Percentiles rank a stretch among this genome's conserved stretches.
These are phyloP conservation scores for Porites lobata DNA, from an alignment of 92 coral and sea anemone species.

Conservation along the genomic window DNA sequence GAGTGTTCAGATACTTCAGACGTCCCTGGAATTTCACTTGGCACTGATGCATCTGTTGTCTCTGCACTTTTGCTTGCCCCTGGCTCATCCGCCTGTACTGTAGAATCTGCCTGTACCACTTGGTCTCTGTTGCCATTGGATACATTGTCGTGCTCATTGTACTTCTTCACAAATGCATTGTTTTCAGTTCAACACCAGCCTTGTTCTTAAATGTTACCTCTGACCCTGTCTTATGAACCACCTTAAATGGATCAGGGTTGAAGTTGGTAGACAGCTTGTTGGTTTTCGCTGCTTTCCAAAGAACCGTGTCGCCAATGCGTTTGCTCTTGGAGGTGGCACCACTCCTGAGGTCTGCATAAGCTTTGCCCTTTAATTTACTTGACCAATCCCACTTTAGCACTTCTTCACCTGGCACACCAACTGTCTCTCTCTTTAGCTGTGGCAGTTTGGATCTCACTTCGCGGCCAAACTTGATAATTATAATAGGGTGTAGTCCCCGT, in stretches of 20 bases:
- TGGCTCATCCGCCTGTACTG: too few relatives aligned
- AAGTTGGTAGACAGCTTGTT: too few relatives aligned
- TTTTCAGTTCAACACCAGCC: background rate
- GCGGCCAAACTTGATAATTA: slow-evolving; percentile 16
- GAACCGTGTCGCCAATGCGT: too few relatives aligned
- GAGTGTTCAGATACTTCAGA: too few relatives aligned
- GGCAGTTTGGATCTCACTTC: slow-evolving; percentile 21
- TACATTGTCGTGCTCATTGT: too few relatives aligned
- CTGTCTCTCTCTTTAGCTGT: slow-evolving; percentile 7
- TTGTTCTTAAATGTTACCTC: slow-evolving; percentile 4
- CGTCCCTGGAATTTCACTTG: too few relatives aligned
- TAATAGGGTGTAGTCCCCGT: slow-evolving; percentile 24
- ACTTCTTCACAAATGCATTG: background rate
- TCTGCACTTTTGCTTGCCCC: too few relatives aligned
- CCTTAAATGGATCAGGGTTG: background rate
- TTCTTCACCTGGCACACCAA: slow-evolving; percentile 6
- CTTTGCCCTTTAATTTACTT: slow-evolving; percentile 22
- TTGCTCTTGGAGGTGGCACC: background rate
- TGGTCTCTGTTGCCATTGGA: too few relatives aligned
- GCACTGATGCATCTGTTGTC: too few relatives aligned
- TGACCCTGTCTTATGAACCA: slow-evolving; percentile 18
- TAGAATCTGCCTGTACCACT: too few relatives aligned
- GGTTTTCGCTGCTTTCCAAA: too few relatives aligned
- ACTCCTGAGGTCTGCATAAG: background rate
- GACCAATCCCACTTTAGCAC: slow-evolving; percentile 13